Evolutionary conservation across 1,140 invertebrate species (phyloP).

Genomic region (Gryllus bimaculatus): DNA sequence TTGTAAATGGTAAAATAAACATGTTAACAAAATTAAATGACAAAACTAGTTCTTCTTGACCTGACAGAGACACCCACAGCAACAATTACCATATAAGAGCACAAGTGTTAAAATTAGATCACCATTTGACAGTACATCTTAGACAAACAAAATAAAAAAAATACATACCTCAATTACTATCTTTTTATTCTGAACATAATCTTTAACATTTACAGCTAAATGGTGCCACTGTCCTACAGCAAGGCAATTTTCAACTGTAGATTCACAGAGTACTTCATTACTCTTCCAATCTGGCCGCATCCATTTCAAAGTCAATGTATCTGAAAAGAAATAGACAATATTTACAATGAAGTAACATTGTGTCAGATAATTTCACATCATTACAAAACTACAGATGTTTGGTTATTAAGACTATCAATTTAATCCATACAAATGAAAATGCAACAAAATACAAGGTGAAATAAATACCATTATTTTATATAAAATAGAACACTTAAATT

Average conservation of each 20-base stretch:
- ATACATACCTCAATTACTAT: constrained; percentile 35
- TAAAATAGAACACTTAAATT: no score
- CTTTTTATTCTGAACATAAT: constrained; percentile 43
- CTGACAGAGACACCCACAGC: no score
- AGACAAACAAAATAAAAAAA: background rate
- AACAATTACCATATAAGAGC: no score
- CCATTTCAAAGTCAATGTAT: constrained; percentile 33
- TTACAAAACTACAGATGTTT: background rate
- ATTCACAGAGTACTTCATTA: constrained; percentile 44
- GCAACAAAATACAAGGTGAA: no score
- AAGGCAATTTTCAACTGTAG: constrained; percentile 39
- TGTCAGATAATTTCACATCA: background rate
- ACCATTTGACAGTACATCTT: no score
- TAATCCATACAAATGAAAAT: no score
- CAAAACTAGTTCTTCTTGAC: no score
- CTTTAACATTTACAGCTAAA: constrained; percentile 49
- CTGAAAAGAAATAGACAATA: constrained; percentile 29
- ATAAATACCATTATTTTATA: no score
- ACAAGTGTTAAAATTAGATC: no score
- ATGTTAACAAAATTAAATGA: no score
- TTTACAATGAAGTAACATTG: background rate
- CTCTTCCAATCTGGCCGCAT: constrained; percentile 44
- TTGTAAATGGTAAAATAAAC: no score
- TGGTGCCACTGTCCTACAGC: constrained; percentile 46
- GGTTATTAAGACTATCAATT: no score